phyloP scores from a whole-genome alignment of 2,113 vertebrate species.

The Gallinago undulata region DNA sequence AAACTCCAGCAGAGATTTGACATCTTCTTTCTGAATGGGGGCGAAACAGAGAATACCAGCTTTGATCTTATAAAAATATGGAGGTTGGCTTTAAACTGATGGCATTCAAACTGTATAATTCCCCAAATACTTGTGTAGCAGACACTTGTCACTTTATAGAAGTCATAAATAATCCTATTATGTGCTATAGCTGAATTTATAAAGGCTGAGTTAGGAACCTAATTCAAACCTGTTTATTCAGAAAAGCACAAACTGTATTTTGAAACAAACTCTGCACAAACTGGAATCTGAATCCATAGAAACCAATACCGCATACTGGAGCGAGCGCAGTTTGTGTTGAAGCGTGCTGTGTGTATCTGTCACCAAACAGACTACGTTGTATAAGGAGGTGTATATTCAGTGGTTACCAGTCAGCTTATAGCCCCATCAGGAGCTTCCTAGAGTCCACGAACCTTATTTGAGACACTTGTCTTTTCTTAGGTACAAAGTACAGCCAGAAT shows the following conservation, averaged over 20 bases:
- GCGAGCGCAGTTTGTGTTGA: not conserved
- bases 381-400: not conserved
- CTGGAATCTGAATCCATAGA: slow-evolving; percentile 24
- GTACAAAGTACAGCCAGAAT: not conserved
- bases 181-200: slow-evolving; percentile 14
- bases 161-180: slow-evolving; percentile 55
- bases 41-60: slow-evolving; percentile 29
- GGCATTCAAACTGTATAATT: slow-evolving; percentile 36
- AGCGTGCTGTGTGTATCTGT: not conserved
- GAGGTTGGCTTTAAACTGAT: slow-evolving; percentile 9
- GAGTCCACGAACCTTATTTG: not conserved
- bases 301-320: not conserved
- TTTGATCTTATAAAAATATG: slow-evolving; percentile 51
- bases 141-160: slow-evolving; percentile 37
- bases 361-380: not conserved
- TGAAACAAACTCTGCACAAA: not conserved
- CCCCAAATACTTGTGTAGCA: slow-evolving; percentile 5
- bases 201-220: slow-evolving; percentile 12
- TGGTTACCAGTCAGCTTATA: not conserved
- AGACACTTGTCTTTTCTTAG: not conserved
- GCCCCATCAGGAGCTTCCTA: not conserved
- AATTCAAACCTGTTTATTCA: slow-evolving; percentile 48
- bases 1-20: slow-evolving; percentile 30
- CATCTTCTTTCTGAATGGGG: slow-evolving; percentile 1
- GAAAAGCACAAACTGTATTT: slow-evolving; percentile 8